Percentiles rank a stretch among this genome's conserved stretches.
Evolutionary conservation across 1,140 invertebrate genomes (phyloP).

Genomic region (Aradophagus sp.): DNA sequence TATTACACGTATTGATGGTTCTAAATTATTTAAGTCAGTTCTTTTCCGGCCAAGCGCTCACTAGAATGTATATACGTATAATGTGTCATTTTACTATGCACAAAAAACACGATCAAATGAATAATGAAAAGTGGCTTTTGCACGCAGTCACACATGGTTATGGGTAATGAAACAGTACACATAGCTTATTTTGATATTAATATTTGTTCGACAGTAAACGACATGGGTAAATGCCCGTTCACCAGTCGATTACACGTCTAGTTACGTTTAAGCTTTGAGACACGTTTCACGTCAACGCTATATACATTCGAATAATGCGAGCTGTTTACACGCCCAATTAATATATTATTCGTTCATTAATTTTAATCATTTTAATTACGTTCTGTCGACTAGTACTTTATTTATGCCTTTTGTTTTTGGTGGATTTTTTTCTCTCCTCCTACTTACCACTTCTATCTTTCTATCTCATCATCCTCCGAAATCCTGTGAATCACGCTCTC

Average conservation of each 20-base stretch:
- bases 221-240: slow-evolving; percentile 11
- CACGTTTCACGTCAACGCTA: slow-evolving; percentile 38
- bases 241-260: not conserved
- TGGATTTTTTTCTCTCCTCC: slow-evolving; percentile 73
- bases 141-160: slow-evolving; percentile 46
- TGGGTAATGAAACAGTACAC: slow-evolving; percentile 41
- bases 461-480: slow-evolving; percentile 36
- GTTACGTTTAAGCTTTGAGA: slow-evolving; percentile 21
- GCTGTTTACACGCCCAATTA: slow-evolving; percentile 36
- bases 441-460: slow-evolving; percentile 33
- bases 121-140: slow-evolving; percentile 40
- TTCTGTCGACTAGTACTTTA: slow-evolving; percentile 76
- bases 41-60: slow-evolving; percentile 3
- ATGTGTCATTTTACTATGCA: slow-evolving; percentile 46
- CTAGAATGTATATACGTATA: slow-evolving; percentile 57
- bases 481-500: slow-evolving; percentile 12
- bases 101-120: slow-evolving; percentile 33
- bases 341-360: slow-evolving; percentile 43
- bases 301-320: slow-evolving; percentile 52
- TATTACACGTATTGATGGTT: slow-evolving; percentile 63
- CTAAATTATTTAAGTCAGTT: slow-evolving; percentile 46
- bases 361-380: slow-evolving; percentile 64
- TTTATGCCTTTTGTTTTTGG: slow-evolving; percentile 78
- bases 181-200: slow-evolving; percentile 44
- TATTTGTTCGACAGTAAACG: slow-evolving; percentile 25